Evolutionary conservation across 2,797 vertebrate species (phyloP).

Genomic region (Danio albolineatus): DNA sequence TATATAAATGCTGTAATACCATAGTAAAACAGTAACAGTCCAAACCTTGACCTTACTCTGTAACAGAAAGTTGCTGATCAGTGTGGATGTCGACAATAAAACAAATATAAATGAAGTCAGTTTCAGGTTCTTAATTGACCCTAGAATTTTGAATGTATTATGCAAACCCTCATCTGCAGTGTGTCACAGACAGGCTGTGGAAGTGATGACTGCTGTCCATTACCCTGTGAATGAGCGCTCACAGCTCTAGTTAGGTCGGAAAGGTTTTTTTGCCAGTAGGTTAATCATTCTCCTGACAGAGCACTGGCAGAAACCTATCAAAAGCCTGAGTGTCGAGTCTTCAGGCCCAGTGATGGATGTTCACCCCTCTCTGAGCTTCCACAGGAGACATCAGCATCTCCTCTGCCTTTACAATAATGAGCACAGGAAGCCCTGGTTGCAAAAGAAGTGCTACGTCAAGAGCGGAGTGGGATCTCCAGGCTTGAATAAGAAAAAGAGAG

Average conservation of each 20-base stretch:
- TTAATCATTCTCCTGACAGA: conserved; percentile 75
- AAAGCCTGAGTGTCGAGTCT: conserved; percentile 62
- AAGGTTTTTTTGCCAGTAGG: conserved; percentile 63
- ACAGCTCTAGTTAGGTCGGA: conserved; percentile 57
- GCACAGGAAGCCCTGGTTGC: conserved; percentile 59
- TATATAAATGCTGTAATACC: too few species aligned
- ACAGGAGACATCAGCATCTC: conserved; percentile 64
- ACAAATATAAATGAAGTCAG: too few species aligned
- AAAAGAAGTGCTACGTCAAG: conserved; percentile 56
- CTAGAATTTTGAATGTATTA: too few species aligned
- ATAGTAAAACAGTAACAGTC: too few species aligned
- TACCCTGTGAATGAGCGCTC: conserved; percentile 67
- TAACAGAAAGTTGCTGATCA: too few species aligned
- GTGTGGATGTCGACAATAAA: too few species aligned
- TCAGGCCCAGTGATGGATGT: conserved; percentile 66
- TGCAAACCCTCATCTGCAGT: not conserved
- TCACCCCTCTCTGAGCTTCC: conserved; percentile 57
- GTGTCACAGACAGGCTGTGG: not conserved
- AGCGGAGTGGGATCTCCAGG: conserved; percentile 61
- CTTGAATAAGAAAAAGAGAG: conserved; percentile 64
- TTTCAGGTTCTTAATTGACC: too few species aligned
- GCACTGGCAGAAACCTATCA: conserved; percentile 63
- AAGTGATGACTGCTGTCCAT: conserved; percentile 41
- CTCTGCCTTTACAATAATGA: conserved; percentile 55
- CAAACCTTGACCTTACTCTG: too few species aligned